A percentile compares a stretch with the other conserved stretches of the same genome.
Conservation (phyloP, 2,888 invertebrate genomes). For the Mongoloraphidia duomilia region DNA sequence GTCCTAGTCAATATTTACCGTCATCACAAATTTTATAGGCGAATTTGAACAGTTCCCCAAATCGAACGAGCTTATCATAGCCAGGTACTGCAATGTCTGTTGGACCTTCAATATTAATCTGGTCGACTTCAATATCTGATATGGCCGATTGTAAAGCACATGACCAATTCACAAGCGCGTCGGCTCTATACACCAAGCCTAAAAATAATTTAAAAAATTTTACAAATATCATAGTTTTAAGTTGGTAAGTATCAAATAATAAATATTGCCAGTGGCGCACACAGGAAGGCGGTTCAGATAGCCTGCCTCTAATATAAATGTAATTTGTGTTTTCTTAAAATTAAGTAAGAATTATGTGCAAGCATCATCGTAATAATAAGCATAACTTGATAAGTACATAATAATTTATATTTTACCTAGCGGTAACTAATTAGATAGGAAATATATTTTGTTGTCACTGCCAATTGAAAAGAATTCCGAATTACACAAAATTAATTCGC, state of each 20-base stretch:
- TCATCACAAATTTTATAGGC: constrained; percentile 66
- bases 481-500: no score
- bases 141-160: constrained; percentile 93
- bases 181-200: constrained; percentile 79
- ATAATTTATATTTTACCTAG: no score
- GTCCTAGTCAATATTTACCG: background rate
- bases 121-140: constrained; percentile 98
- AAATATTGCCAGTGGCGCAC: background rate
- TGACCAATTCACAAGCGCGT: constrained; percentile 96
- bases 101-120: constrained; percentile 72
- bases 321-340: no score
- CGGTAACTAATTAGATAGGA: no score
- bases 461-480: no score
- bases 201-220: background rate
- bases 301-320: no score
- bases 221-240: background rate
- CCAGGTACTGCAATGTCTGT: constrained; percentile 85
- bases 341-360: no score
- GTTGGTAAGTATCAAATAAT: background rate
- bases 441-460: no score
- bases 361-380: no score
- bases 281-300: no score
- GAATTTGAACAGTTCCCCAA: constrained; percentile 85
- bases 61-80: constrained; percentile 70
- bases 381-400: no score